Evolutionary conservation across 2,888 invertebrate species (phyloP).

Genomic region (Homarus gammarus): DNA sequence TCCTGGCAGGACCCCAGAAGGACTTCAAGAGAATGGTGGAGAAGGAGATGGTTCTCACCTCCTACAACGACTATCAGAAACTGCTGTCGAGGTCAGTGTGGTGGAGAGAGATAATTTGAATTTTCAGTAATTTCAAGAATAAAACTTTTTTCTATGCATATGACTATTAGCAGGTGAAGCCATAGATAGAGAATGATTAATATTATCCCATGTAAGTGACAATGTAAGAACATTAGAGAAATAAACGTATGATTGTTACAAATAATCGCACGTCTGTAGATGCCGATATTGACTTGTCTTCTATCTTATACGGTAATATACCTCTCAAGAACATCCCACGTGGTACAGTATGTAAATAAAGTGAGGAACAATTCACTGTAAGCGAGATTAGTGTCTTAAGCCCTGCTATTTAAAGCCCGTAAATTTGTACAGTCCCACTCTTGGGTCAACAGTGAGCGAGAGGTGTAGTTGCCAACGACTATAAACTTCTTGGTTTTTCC

Average conservation of each 20-base stretch:
- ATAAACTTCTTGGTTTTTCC: no score
- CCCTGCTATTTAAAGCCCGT: conserved; percentile 19
- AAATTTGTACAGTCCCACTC: conserved; percentile 28
- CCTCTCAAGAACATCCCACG: not conserved
- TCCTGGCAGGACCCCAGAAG: conserved; percentile 63
- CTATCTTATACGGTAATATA: no score
- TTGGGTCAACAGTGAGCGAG: not conserved
- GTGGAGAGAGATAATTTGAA: no score
- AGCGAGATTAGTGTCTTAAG: conserved; percentile 13
- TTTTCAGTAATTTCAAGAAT: no score
- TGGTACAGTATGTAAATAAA: conserved; percentile 22
- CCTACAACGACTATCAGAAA: conserved; percentile 75
- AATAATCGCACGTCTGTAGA: no score
- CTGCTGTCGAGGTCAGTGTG: conserved; percentile 69
- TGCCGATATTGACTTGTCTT: no score
- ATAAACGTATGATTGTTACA: no score
- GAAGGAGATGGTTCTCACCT: conserved; percentile 63
- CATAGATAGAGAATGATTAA: no score
- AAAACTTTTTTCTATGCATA: no score
- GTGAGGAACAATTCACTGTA: conserved; percentile 7
- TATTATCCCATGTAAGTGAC: no score
- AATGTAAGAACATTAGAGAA: no score
- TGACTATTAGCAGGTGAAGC: no score
- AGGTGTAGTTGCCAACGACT: not conserved
- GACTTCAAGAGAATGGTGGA: conserved; percentile 61